phyloP scores from a whole-genome alignment of 2,888 invertebrate genomes.

The Venusia cambrica region DNA sequence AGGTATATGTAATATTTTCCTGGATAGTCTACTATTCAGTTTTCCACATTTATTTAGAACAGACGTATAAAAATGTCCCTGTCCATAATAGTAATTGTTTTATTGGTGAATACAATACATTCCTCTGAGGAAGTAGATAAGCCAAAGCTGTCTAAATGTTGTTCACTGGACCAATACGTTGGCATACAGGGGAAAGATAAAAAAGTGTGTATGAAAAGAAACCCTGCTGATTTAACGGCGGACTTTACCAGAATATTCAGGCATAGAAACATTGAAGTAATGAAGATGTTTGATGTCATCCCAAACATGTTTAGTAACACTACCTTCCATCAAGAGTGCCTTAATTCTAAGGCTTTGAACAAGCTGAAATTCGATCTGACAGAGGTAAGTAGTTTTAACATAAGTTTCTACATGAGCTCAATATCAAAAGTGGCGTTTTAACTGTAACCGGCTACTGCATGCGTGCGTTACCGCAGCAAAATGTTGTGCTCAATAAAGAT shows the following conservation, averaged over 20 bases:
- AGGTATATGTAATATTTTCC: not conserved
- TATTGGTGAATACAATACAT: not conserved
- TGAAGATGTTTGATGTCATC: constrained; percentile 3
- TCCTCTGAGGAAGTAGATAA: not conserved
- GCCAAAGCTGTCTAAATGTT: constrained; percentile 8
- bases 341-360: not conserved
- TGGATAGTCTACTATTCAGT: not conserved
- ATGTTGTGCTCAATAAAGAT: no score
- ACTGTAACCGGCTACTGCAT: no score
- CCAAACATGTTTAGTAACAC: constrained; percentile 3
- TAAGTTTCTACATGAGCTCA: no score
- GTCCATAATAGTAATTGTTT: constrained; percentile 1
- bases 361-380: constrained; percentile 3
- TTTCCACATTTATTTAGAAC: not conserved
- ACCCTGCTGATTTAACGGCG: not conserved
- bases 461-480: no score
- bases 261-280: no score
- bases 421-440: no score
- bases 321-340: not conserved
- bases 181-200: not conserved
- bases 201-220: constrained; percentile 3
- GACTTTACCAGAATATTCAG: not conserved
- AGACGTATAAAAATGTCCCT: constrained; percentile 4
- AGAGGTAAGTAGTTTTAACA: constrained; percentile 1
- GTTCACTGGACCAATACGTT: constrained; percentile 1